Evolutionary conservation across 2,113 vertebrate species (phyloP), one percentile per base, ranked within the genome.

Genomic region (Todiramphus saurophagus): DNA sequence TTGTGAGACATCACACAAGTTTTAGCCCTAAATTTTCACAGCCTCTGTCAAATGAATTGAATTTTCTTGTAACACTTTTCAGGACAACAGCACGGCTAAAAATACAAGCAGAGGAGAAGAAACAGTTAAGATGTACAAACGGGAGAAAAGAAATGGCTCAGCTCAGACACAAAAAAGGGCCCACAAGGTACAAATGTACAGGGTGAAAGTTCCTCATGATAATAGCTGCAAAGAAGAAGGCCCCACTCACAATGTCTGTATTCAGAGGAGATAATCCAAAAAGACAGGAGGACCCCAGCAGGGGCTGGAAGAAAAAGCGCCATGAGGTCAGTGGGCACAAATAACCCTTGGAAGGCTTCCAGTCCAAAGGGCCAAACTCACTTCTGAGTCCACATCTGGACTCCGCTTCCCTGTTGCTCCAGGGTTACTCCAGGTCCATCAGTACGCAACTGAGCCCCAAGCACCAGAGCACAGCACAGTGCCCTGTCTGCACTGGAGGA

Each of bases 241-340:
- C 87, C 70, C 58, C 41, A 1, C 84, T 90, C 74, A 50, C 58
- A 83, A 60, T 0, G 31, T 5, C 48, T 67, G 90, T 90, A 83
- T 92, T 93, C 89, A 86, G 79, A 73, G 70, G 63, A 93, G 90
- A 89, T 92, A 69, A 94, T 88, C 90, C 79, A 86, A 81, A 94
- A 76, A 78, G 16, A 15, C 60, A 30, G 89, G 77, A 78, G 77
- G 93, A 87, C 31, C 89, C 74, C 88, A 73, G 85, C 70, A 31
- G 70, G 72, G 67, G 78, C 74, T 87, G 62, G 21, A 62, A 80
- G 63, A 63, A 63, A 51, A 50, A 77, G 28, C 14, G 6, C 69
- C 48, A 0, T 2, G 70, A 76, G 82, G 77, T 37, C 63, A 53
- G 35, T 1, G 41, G 58, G 87, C 67, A 94, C 87, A 66, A 85